Conservation (phyloP, 2,888 invertebrate species). For the Druceiella hillmani region DNA sequence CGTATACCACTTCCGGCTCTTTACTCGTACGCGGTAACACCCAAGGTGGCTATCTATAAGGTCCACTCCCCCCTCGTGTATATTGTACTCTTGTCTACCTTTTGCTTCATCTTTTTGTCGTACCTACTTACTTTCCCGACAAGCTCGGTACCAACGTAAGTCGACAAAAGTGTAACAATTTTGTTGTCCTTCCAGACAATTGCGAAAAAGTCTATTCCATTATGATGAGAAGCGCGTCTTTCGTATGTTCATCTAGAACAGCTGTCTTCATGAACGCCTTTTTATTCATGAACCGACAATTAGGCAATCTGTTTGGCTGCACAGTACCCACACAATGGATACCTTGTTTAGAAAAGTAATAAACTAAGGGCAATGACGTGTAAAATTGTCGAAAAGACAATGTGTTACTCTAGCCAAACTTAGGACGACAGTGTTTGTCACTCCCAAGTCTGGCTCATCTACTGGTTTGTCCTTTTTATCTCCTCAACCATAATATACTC, state of each 20-base stretch:
- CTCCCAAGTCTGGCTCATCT: constrained; percentile 8
- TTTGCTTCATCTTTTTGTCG: too few relatives aligned
- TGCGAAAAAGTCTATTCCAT: constrained; percentile 13
- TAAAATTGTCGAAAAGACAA: too few relatives aligned
- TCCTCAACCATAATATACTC: constrained; percentile 12
- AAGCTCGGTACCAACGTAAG: constrained; percentile 17
- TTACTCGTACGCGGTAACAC: too few relatives aligned
- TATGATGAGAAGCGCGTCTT: constrained; percentile 6
- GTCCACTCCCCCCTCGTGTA: too few relatives aligned
- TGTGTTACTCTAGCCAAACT: too few relatives aligned
- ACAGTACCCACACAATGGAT: constrained; percentile 2
- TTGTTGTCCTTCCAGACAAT: constrained; percentile 17
- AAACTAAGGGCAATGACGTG: constrained; percentile 6
- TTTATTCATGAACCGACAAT: constrained; percentile 4
- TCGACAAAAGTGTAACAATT: constrained; percentile 14
- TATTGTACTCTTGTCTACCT: too few relatives aligned
- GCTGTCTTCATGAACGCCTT: constrained; percentile 6
- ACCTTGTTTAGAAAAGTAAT: constrained; percentile 7
- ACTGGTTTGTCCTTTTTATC: constrained; percentile 2
- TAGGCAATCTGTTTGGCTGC: constrained; percentile 1
- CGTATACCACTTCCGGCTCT: too few relatives aligned
- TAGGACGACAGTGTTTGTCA: too few relatives aligned
- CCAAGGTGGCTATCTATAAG: too few relatives aligned
- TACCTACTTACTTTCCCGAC: constrained; percentile 9
- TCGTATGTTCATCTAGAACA: constrained; percentile 12